Evolutionary conservation across 37 sponge, comb jelly and placozoan species (phyloP), one percentile per base, ranked within the genome.

Genomic region (Oscarella lobularis): DNA sequence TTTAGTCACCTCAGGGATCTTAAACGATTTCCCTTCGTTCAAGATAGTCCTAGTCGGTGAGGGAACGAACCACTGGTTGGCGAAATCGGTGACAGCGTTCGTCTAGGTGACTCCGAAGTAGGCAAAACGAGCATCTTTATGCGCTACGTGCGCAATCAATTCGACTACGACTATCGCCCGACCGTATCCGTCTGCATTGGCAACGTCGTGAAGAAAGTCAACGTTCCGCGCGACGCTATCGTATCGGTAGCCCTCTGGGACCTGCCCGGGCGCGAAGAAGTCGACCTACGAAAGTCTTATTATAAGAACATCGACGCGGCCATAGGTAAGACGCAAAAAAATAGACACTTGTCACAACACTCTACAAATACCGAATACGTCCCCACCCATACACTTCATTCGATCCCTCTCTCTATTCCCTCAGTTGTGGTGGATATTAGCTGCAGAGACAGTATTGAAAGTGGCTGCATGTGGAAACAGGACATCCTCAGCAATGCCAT

Each of bases 151-250:
- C 38, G 55, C 31, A 74, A 74, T 31, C 75, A 74, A 31, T 74
- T 74, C 55, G 75, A 74, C 66, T 74, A 35, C 75, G 4, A 27
- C 66, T 74, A 74, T 31, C 75, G n/a, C 31, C 75, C 75, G 60
- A 74, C 75, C 31, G 20, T 35, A 40, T 74, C 75, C 4, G 60
- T 74, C n/a, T 29, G 66, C n/a, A 74, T 74, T 66, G 66, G 40
- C 27, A 74, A 5, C 9, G 75, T 35, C 30, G 66, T 66, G n/a
- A 70, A 70, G 73, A 5, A 35, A 20, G 40, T 74, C 4, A 74
- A 35, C 5, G 20, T 35, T 20, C 41, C 55, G 30, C 66, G 27
- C 29, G 75, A 5, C 66, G 66, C 31, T 14, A 67, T 74, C 20
- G 75, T 74, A 5, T 35, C 55, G 20, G 30, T 74, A 6, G 20